These are phyloP conservation scores for Aphidoletes aphidimyza DNA, from an alignment of 2,888 invertebrate genomes.

Conservation along the genomic window DNA sequence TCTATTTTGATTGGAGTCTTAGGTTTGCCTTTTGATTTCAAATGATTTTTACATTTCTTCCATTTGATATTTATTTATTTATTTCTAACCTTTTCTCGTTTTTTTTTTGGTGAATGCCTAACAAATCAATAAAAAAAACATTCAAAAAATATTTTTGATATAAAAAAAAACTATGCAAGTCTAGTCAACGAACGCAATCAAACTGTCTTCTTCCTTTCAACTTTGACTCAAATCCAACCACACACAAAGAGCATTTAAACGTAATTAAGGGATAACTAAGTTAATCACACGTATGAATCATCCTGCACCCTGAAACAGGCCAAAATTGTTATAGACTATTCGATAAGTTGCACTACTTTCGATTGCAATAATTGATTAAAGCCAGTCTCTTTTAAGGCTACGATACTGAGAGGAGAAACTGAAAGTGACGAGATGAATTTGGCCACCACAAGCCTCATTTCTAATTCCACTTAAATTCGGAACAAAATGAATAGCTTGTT, in stretches of 20 bases:
- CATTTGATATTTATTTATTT: no score
- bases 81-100: no score
- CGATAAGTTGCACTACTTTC: neutral
- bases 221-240: neutral
- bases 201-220: neutral
- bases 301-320: neutral
- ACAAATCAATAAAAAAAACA: neutral
- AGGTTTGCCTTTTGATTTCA: no score
- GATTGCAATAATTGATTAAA: neutral
- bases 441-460: no score
- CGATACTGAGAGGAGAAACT: no score
- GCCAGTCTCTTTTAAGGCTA: neutral
- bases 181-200: neutral
- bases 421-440: no score
- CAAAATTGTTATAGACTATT: neutral
- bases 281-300: neutral
- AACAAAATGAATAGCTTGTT: no score
- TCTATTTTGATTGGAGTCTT: no score
- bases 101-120: no score
- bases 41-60: no score
- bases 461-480: no score
- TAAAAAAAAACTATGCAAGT: neutral
- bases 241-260: neutral
- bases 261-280: neutral
- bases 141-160: slow-evolving; percentile 1